Percentiles rank a stretch among this genome's conserved stretches.
These are phyloP conservation scores for Chouioia cunea DNA, from an alignment of 2,888 invertebrate genomes.

Conservation along the genomic window DNA sequence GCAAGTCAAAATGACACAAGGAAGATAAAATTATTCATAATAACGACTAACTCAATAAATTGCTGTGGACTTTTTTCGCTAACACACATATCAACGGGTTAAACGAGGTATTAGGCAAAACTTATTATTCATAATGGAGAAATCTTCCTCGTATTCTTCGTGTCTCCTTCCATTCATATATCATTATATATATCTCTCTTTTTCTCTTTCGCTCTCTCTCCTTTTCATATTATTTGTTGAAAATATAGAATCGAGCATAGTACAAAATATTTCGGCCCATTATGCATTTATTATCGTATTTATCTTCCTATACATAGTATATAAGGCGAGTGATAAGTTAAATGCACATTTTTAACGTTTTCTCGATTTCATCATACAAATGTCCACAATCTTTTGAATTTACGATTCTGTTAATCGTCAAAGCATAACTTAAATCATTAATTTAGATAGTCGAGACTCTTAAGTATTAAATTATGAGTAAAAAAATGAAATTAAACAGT, in stretches of 20 bases:
- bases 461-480: conserved; percentile 39
- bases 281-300: conserved; percentile 41
- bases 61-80: conserved; percentile 34
- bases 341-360: conserved; percentile 42
- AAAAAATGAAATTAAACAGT: conserved; percentile 31
- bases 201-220: conserved; percentile 12
- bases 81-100: conserved; percentile 37
- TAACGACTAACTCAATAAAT: conserved; percentile 43
- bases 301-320: conserved; percentile 37
- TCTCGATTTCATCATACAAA: conserved; percentile 31
- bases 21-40: conserved; percentile 41
- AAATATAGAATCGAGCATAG: conserved; percentile 39
- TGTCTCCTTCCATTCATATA: no score
- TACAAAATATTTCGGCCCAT: conserved; percentile 40
- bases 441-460: conserved; percentile 37
- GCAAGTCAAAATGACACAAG: conserved; percentile 30
- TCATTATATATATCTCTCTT: conserved; percentile 16
- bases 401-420: conserved; percentile 44
- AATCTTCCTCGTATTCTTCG: not conserved
- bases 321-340: conserved; percentile 44
- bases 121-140: conserved; percentile 32
- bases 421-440: conserved; percentile 40
- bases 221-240: conserved; percentile 31
- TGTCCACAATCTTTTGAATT: conserved; percentile 5
- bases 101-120: conserved; percentile 38